phyloP scores from a whole-genome alignment of 2,888 invertebrate species.

The Arge pagana region DNA sequence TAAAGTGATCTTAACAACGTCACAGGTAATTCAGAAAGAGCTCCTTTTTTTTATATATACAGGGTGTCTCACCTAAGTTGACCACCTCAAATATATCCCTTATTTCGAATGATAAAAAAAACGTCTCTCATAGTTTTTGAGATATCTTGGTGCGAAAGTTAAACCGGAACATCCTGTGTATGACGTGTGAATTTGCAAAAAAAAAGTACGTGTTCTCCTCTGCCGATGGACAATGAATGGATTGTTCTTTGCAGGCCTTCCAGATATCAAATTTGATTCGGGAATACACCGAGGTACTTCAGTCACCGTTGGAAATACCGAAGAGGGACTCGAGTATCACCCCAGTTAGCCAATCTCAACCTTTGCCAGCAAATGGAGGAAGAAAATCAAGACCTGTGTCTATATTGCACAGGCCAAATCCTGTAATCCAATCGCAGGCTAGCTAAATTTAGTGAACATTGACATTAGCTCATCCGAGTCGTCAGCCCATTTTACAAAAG shows the following conservation, averaged over 20 bases:
- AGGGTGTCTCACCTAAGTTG: background rate
- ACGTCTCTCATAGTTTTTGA: background rate
- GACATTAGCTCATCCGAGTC: too few relatives aligned
- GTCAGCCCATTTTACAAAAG: too few relatives aligned
- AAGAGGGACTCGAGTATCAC: conserved; percentile 51
- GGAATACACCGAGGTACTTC: conserved; percentile 79
- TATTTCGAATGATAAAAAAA: background rate
- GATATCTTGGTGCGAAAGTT: too few relatives aligned
- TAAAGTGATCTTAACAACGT: conserved; percentile 91
- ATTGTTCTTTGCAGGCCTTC: conserved; percentile 81
- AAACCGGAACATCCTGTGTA: too few relatives aligned
- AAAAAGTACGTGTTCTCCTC: too few relatives aligned
- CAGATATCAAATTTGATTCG: conserved; percentile 91
- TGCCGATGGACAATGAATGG: background rate
- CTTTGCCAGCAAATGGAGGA: conserved; percentile 34
- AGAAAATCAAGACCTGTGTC: conserved; percentile 61
- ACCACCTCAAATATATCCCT: background rate
- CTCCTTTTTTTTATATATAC: too few relatives aligned
- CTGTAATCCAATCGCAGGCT: conserved; percentile 65
- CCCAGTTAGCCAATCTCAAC: conserved; percentile 48
- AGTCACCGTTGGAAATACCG: conserved; percentile 56
- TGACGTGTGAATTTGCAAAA: too few relatives aligned
- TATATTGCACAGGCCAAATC: conserved; percentile 61
- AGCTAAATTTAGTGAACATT: conserved; percentile 57
- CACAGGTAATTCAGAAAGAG: conserved; percentile 67